Evolutionary conservation across 2,888 invertebrate species (phyloP).

Genomic region (Uloborus plumipes): DNA sequence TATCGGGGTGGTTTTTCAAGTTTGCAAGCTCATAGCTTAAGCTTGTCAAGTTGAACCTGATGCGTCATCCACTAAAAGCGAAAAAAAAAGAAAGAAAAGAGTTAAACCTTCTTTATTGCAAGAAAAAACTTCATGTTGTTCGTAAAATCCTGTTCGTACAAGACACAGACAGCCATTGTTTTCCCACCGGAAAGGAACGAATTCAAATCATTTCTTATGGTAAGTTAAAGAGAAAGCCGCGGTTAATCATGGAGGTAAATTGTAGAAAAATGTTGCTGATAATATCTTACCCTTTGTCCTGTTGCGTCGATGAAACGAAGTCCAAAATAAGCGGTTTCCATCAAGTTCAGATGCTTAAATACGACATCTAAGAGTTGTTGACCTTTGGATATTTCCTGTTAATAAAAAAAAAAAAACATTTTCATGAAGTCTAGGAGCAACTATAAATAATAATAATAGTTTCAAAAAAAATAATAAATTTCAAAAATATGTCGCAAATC

Average conservation of each 20-base stretch:
- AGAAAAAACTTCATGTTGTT: not conserved
- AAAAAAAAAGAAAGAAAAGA: not conserved
- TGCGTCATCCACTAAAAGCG: slow-evolving; percentile 1
- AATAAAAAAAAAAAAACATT: slow-evolving; percentile 68
- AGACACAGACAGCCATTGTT: not conserved
- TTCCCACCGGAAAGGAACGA: not conserved
- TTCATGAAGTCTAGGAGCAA: no score
- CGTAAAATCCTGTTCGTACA: not conserved
- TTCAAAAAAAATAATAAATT: no score
- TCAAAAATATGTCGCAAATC: no score
- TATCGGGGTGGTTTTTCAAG: slow-evolving; percentile 15
- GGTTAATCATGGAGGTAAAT: not conserved
- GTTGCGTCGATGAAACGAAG: slow-evolving; percentile 91
- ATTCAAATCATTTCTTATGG: not conserved
- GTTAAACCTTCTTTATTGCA: not conserved
- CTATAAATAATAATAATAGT: no score
- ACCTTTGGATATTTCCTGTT: slow-evolving; percentile 90
- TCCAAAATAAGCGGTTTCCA: slow-evolving; percentile 97
- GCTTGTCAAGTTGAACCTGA: slow-evolving; percentile 9
- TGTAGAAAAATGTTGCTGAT: no score
- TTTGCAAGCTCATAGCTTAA: slow-evolving; percentile 5
- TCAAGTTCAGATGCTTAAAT: slow-evolving; percentile 90
- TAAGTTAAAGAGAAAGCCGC: not conserved
- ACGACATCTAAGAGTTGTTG: slow-evolving; percentile 92
- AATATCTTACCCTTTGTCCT: slow-evolving; percentile 88